Conservation (phyloP, 2,113 vertebrate species). For the Rissa tridactyla region DNA sequence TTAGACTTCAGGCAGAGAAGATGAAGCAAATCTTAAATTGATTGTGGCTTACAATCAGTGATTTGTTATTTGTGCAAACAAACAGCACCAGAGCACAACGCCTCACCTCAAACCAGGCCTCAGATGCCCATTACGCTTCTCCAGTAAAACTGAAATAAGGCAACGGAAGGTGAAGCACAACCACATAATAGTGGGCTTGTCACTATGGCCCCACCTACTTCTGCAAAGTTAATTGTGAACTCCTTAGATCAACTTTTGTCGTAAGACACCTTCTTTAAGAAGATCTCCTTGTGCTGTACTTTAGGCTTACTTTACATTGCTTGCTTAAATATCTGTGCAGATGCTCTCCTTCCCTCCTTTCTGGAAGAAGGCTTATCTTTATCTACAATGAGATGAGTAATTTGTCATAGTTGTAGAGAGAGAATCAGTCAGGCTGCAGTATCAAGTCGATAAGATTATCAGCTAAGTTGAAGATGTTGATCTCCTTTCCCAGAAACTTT, state of each 20-base stretch:
- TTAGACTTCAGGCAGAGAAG: background rate
- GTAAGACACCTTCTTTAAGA: background rate
- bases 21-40: background rate
- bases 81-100: background rate
- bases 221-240: background rate
- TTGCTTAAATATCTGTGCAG: background rate
- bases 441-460: background rate
- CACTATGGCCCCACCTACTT: background rate
- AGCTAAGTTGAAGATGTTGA: background rate
- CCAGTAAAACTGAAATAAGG: background rate
- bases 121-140: background rate
- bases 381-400: background rate
- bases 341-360: background rate
- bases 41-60: background rate
- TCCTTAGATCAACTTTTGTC: background rate
- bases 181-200: background rate
- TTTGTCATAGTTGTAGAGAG: background rate
- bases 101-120: background rate
- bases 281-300: background rate
- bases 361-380: background rate
- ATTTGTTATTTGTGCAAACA: background rate
- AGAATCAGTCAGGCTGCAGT: background rate
- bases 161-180: background rate
- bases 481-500: background rate
- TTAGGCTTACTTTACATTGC: background rate